Conservation (phyloP, 2,113 vertebrate species). For the Petaurus breviceps region DNA sequence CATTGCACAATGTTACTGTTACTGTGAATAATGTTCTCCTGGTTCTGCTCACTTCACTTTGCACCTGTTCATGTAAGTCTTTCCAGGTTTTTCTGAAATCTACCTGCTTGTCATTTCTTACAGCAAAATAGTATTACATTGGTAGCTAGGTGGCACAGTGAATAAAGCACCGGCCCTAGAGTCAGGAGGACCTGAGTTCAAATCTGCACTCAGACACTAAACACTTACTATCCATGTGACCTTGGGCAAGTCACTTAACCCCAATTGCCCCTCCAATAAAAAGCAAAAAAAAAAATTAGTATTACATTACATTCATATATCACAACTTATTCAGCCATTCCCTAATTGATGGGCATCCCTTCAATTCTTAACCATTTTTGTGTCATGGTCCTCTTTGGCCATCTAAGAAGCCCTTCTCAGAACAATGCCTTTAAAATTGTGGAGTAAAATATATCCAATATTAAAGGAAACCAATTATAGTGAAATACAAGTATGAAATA, state of each 20-base stretch:
- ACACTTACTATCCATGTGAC: too few species aligned
- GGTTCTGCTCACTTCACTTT: neutral
- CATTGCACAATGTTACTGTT: neutral
- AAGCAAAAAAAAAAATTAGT: too few species aligned
- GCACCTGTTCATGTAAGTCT: neutral
- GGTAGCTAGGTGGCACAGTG: too few species aligned
- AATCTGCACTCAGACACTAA: too few species aligned
- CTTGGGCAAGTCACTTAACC: too few species aligned
- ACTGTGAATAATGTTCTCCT: neutral
- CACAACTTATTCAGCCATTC: too few species aligned
- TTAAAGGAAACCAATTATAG: neutral
- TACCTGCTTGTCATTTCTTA: too few species aligned
- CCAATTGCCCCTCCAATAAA: too few species aligned
- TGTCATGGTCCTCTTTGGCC: neutral
- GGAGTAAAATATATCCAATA: neutral
- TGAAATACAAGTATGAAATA: neutral
- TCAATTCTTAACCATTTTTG: neutral
- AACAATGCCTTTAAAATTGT: neutral
- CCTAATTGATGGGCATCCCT: too few species aligned
- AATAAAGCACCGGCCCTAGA: too few species aligned
- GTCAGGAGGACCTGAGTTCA: too few species aligned
- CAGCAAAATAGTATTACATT: neutral
- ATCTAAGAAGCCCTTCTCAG: neutral
- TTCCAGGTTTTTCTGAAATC: too few species aligned
- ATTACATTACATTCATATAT: neutral